Base-by-base conservation (phyloP, 30 jellyfish, hydroid and myxozoan genomes). In the Cassiopea andromeda region DNA sequence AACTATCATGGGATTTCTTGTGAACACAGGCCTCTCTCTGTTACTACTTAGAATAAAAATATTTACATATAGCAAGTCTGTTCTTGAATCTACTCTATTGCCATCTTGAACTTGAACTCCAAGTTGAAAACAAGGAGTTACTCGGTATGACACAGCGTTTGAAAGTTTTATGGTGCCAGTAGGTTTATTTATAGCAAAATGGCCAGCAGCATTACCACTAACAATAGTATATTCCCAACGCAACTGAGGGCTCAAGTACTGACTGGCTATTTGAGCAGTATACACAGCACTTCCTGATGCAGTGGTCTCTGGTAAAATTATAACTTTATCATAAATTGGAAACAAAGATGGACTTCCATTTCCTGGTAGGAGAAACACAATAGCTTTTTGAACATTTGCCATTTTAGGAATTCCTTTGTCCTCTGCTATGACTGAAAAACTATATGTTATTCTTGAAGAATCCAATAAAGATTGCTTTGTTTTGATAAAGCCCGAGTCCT, bases 361-460 rank as follows among this genome's bases (percentile, higher is more conserved):
- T 1, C 91, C 90, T 38, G 87, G 89, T 15, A 92, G 73, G 6
- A 92, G 70, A 44, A 82, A 92, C 1, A 92, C 88, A 45, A 92
- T 76, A 1, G 85, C 93, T 69, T 87, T 92, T 38, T 85, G 91
- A 7, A 80, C 57, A 46, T 58, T 80, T 3, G 59, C 94, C 85
- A 88, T 76, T 60, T 59, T 74, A 12, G 97, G 97, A 78, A 83
- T 46, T 1, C 97, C 97, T 50, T 78, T 81, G 67, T 92, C 97
- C 59, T 57, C 66, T 1, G 97, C 97, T 18, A 85, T 87, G 46
- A 85, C 97, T 1, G 97, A 85, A 75, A 83, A 85, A 45, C 50
- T 92, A 69, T 92, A 89, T 76, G 80, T 64, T 43, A 1, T 74
- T 14, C 59, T 83, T 1, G 82, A 2, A 44, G 60, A 75, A 1